Evolutionary conservation across 2,888 invertebrate genomes (phyloP), one percentile per base, ranked within the genome.

Genomic region (Notodonta dromedarius): DNA sequence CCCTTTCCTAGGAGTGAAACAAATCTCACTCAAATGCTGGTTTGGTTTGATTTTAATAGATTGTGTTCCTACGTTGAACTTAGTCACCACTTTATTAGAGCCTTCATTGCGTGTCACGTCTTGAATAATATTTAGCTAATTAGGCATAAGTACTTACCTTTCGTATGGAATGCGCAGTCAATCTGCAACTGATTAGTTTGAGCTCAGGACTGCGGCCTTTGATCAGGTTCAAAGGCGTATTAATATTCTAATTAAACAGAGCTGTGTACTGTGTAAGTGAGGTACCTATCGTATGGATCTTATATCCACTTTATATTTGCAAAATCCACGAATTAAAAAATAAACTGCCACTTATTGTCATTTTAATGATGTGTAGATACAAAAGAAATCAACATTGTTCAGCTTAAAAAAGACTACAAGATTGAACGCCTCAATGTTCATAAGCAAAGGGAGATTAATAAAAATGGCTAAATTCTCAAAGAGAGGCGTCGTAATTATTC

Each of bases 181-280:
- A 78, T 77, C 69, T 72, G 71, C 57, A 73, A 71, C 66, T 79
- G 70, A 79, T 80, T 79, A 78, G 79, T 81, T 74, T 68, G 75
- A 58, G 68, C 69, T 71, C 66, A 71, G 65, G 63, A 69, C 65
- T 64, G 56, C 53, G 57, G 60, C 8, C 52, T 32, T 24, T 32
- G 52, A 52, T 32, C 32, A 52, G 24, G 11, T 0, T 32, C 12
- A 12, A 46, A 50, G 6, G 35, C 7, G n/a, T 50, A 51, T 51
- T 51, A 14, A 51, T n/a, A 51, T 24, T 51, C 16, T n/a, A 24
- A 44, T 44, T 44, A 35, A 35, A 35, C 7, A 35, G 35, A 35
- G 35, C 35, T 35, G 35, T n/a, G n/a, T n/a, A n/a, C n/a, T n/a
- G n/a, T n/a, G n/a, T n/a, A 35, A 35, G 35, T 35, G 24, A 35